These are phyloP conservation scores for Lottia gigantea DNA, from an alignment of 2,888 invertebrate genomes.

Conservation along the genomic window DNA sequence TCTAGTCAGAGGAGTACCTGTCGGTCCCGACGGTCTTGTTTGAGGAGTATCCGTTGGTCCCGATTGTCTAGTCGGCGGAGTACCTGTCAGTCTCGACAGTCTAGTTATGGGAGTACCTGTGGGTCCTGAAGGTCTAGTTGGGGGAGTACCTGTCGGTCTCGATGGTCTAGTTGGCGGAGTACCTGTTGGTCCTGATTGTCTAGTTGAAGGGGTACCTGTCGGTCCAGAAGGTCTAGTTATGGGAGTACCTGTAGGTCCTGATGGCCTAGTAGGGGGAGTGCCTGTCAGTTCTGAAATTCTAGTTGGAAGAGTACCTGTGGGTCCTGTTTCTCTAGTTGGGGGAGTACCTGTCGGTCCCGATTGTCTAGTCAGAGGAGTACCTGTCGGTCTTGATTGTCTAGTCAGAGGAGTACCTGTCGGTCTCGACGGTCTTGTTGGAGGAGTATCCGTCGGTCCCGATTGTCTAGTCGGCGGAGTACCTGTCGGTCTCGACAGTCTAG, in stretches of 20 bases:
- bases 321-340: background rate
- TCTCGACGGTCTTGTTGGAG: background rate
- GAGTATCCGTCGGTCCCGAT: background rate
- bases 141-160: background rate
- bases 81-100: background rate
- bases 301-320: background rate
- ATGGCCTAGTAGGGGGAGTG: background rate
- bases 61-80: background rate
- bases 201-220: background rate
- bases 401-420: background rate
- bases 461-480: background rate
- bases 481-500: background rate
- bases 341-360: background rate
- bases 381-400: background rate
- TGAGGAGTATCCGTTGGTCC: background rate
- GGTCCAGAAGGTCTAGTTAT: background rate
- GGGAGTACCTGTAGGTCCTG: background rate
- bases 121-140: background rate
- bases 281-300: background rate
- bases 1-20: background rate
- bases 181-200: background rate
- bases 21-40: background rate
- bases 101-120: background rate
- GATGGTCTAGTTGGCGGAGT: too few species aligned
- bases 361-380: background rate